Evolutionary conservation across 1,140 invertebrate genomes (phyloP).

Genomic region (Piezodorus guildinii): DNA sequence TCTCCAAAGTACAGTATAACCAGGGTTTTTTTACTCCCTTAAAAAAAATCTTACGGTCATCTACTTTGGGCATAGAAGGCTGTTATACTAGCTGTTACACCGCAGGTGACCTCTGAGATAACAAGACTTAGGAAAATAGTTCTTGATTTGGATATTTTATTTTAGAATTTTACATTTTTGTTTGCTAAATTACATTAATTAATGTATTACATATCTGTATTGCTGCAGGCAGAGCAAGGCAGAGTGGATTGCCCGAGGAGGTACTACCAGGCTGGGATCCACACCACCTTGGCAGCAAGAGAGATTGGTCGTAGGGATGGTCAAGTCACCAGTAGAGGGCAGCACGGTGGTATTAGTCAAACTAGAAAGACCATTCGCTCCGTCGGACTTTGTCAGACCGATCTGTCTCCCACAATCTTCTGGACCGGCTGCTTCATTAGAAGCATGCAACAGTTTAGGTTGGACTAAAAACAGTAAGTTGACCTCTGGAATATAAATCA

Average conservation of each 20-base stretch:
- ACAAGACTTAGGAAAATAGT: too few species aligned
- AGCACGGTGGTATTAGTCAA: slow-evolving; percentile 71
- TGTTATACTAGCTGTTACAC: too few species aligned
- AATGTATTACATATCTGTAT: background rate
- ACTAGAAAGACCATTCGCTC: slow-evolving; percentile 57
- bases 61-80: too few species aligned
- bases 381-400: slow-evolving; percentile 71
- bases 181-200: background rate
- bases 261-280: slow-evolving; percentile 59
- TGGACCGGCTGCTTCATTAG: slow-evolving; percentile 27
- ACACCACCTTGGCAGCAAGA: slow-evolving; percentile 79
- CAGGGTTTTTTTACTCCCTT: too few species aligned
- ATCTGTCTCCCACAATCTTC: slow-evolving; percentile 52
- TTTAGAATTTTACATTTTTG: too few species aligned
- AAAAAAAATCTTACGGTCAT: too few species aligned
- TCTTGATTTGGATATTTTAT: too few species aligned
- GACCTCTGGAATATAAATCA: background rate
- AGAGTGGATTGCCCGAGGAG: slow-evolving; percentile 69
- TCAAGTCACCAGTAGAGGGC: slow-evolving; percentile 78
- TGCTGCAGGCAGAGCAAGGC: slow-evolving; percentile 63
- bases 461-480: slow-evolving; percentile 60
- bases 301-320: slow-evolving; percentile 70
- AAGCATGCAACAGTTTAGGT: slow-evolving; percentile 68
- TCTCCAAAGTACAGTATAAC: too few species aligned
- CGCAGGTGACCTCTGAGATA: too few species aligned